Evolutionary conservation across 2,888 invertebrate genomes (phyloP).

Genomic region (Physocephala rufipes): DNA sequence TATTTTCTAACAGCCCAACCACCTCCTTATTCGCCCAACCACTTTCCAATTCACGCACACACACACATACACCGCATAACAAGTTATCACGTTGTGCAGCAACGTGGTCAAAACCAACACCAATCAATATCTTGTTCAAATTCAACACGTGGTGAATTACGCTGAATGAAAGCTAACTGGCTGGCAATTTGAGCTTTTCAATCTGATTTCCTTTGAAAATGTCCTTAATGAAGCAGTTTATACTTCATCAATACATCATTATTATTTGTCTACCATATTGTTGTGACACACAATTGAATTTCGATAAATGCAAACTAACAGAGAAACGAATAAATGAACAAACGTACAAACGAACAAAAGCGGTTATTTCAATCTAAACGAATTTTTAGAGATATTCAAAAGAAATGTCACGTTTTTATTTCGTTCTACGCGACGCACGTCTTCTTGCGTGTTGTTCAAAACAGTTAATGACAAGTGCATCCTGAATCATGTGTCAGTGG

Average conservation of each 20-base stretch:
- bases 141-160: conserved; percentile 39
- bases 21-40: conserved; percentile 25
- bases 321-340: neutral
- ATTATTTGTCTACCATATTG: neutral
- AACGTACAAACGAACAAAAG: too few species aligned
- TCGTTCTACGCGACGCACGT: conserved; percentile 42
- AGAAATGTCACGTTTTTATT: neutral
- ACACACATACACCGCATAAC: too few species aligned
- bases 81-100: too few species aligned
- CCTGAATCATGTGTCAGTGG: conserved; percentile 27
- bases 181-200: neutral
- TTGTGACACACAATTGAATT: neutral
- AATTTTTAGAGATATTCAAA: neutral
- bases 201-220: neutral
- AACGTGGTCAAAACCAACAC: conserved; percentile 18
- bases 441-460: conserved; percentile 47
- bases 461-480: conserved; percentile 57
- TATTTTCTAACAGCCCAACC: conserved; percentile 43
- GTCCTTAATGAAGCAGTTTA: neutral
- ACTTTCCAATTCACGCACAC: too few species aligned
- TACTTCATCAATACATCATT: neutral
- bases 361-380: too few species aligned
- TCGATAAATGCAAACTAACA: neutral
- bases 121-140: conserved; percentile 43
- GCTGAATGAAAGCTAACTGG: neutral